Evolutionary conservation across 1,140 invertebrate species (phyloP).

Genomic region (Pygmarrhopalites habei): DNA sequence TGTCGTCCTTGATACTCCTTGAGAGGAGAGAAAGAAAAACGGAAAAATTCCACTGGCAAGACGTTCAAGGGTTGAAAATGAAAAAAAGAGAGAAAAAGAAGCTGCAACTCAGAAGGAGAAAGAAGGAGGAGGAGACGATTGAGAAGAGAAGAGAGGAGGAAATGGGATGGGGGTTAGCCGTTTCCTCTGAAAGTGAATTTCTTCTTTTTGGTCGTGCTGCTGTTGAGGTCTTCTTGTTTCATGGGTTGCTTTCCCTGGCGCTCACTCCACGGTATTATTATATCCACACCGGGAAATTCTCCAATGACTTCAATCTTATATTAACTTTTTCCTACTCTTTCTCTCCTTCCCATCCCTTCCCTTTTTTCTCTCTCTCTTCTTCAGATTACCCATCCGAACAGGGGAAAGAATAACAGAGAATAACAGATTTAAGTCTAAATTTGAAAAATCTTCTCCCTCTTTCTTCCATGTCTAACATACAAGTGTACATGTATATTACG

Average conservation of each 20-base stretch:
- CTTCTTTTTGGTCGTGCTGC: too few relatives aligned
- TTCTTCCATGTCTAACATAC: too few relatives aligned
- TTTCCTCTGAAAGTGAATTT: conserved; percentile 8
- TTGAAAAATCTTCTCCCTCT: too few relatives aligned
- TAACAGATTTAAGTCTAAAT: too few relatives aligned
- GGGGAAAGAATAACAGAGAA: too few relatives aligned
- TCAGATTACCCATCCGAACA: too few relatives aligned
- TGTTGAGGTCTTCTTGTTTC: neutral
- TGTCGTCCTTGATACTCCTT: too few relatives aligned
- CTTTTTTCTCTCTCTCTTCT: neutral
- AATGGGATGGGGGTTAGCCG: neutral
- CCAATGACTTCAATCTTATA: neutral
- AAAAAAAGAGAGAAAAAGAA: too few relatives aligned
- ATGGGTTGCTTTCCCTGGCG: neutral
- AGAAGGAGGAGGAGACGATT: neutral
- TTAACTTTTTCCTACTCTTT: neutral
- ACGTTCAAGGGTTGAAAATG: too few relatives aligned
- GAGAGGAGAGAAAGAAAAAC: too few relatives aligned
- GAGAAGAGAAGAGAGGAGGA: neutral
- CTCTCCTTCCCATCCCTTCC: neutral
- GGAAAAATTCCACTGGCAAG: too few relatives aligned
- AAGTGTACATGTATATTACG: too few relatives aligned
- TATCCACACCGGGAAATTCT: conserved; percentile 7
- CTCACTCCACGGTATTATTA: neutral
- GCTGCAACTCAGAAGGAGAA: neutral